Evolutionary conservation across 2,888 invertebrate species (phyloP), one percentile per base, ranked within the genome.

Genomic region (Catocala fraxini): DNA sequence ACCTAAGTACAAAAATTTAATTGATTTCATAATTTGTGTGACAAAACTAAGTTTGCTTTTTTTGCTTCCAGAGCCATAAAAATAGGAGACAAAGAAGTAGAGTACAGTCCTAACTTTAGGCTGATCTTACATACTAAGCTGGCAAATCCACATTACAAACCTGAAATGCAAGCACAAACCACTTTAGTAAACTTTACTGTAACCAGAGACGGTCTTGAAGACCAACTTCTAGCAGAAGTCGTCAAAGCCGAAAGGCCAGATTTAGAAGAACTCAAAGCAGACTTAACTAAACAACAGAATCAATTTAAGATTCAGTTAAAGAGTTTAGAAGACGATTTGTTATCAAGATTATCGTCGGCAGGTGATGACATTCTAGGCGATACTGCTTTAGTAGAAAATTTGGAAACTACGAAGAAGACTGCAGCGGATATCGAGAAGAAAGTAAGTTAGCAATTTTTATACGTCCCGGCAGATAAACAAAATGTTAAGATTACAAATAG

Each of bases 91-190:
- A 99, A 99, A 88, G 99, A 99, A 94, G 97, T 99, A 10, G 99
- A 99, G 88, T 99, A 98, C 86, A 98, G 98, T 91, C 94, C 97
- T 5, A 95, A 95, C 60, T 99, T 99, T 86, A 96, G 97, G 47
- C 93, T 99, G 4, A 97, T 99, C 72, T 92, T 99, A 25, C 99
- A 99, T 81, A 99, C 99, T 0, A 99, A 99, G 92, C 90, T 99
- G 75, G 99, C 99, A 0, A 99, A 99, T 94, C 99, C 99, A 10
- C 99, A 99, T 93, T 99, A 99, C 88, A 98, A 99, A 86, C 99
- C 99, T 0, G 99, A 99, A 95, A 98, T 99, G 98, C 99, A 99
- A 92, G 99, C 99, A 11, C 99, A 99, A 93, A 98, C 98, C 0
- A 99, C 99, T 1, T 94, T 99, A 63, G 99, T 99, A 71, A 99